Evolutionary conservation across 1,140 invertebrate genomes (phyloP).

Genomic region (Bacillus rossius): DNA sequence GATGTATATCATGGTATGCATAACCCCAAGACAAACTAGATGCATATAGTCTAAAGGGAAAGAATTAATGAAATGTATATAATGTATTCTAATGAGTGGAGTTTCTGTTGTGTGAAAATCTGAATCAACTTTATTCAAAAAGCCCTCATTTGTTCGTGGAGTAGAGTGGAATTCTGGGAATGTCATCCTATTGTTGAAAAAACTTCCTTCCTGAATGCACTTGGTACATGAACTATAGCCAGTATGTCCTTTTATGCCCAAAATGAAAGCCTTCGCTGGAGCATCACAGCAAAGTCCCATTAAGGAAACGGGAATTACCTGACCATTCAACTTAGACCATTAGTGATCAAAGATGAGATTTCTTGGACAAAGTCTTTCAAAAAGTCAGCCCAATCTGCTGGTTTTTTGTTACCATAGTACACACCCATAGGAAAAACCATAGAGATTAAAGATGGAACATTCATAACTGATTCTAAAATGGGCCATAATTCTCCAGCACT

Average conservation of each 20-base stretch:
- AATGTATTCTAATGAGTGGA: slow-evolving; percentile 17
- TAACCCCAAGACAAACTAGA: slow-evolving; percentile 29
- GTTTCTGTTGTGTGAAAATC: slow-evolving; percentile 21
- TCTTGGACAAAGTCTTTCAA: slow-evolving; percentile 23
- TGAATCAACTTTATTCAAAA: slow-evolving; percentile 15
- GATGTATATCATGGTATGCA: slow-evolving; percentile 25
- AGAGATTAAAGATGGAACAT: not conserved
- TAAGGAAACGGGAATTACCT: not conserved
- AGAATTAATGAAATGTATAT: slow-evolving; percentile 25
- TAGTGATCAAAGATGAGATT: slow-evolving; percentile 1
- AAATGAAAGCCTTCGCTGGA: slow-evolving; percentile 10
- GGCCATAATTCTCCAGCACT: slow-evolving; percentile 4
- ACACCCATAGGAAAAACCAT: slow-evolving; percentile 16
- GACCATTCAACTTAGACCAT: slow-evolving; percentile 9
- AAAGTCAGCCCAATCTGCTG: slow-evolving; percentile 13
- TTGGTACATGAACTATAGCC: slow-evolving; percentile 13
- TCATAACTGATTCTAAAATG: not conserved
- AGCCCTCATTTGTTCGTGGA: slow-evolving; percentile 20
- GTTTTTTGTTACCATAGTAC: slow-evolving; percentile 20
- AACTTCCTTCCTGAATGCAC: slow-evolving; percentile 8
- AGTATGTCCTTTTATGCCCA: slow-evolving; percentile 12
- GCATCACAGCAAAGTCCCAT: slow-evolving; percentile 17
- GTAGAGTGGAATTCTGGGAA: slow-evolving; percentile 10
- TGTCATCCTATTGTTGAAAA: not conserved
- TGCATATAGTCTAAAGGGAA: slow-evolving; percentile 37